Percentiles rank a stretch among this genome's conserved stretches.
These are phyloP conservation scores for Heterodera carotae DNA, from an alignment of 1,140 invertebrate species.

Conservation along the genomic window DNA sequence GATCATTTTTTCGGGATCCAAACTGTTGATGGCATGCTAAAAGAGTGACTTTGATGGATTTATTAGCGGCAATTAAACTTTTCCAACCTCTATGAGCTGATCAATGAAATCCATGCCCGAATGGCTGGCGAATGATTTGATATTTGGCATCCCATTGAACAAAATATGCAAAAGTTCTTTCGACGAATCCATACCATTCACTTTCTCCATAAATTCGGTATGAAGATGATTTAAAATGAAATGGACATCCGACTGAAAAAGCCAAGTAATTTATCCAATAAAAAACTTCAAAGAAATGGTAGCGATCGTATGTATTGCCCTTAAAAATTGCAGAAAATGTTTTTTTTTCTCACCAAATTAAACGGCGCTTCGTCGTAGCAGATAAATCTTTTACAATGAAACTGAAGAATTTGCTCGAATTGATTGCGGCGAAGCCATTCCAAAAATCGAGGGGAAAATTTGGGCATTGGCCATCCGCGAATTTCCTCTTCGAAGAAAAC, in stretches of 20 bases:
- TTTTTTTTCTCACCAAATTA: background rate
- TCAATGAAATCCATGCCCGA: constrained; percentile 2
- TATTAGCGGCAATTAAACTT: background rate
- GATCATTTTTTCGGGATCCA: background rate
- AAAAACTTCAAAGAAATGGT: background rate
- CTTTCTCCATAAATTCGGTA: background rate
- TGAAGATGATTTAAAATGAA: background rate
- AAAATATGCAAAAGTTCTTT: background rate
- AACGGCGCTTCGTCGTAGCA: constrained; percentile 4
- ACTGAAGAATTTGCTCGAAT: background rate
- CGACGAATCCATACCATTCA: background rate
- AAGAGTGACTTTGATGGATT: background rate
- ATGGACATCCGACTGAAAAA: constrained; percentile 5
- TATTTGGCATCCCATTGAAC: background rate
- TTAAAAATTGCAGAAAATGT: too few relatives aligned
- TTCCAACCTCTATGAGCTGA: background rate
- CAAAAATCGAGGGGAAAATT: background rate
- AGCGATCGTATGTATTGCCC: too few relatives aligned
- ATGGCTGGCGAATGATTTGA: background rate
- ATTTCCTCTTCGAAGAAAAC: constrained; percentile 11
- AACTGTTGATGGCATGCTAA: background rate
- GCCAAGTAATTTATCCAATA: background rate
- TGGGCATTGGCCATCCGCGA: constrained; percentile 11
- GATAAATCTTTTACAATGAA: background rate
- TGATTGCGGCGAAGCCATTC: background rate